These are phyloP conservation scores for Orthosia incerta DNA, from an alignment of 2,888 invertebrate species.

Conservation along the genomic window DNA sequence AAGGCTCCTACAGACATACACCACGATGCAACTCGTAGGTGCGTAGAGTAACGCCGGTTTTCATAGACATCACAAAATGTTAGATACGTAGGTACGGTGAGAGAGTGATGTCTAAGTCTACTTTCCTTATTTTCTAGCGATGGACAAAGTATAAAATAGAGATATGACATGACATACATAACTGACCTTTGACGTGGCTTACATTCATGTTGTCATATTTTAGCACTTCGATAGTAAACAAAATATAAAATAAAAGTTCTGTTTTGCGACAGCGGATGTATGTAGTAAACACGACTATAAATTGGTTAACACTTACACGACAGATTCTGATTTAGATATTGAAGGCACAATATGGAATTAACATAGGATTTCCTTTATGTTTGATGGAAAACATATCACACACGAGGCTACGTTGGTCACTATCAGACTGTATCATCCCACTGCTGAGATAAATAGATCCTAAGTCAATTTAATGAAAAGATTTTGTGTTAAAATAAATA, in stretches of 20 bases:
- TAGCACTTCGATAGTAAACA: conserved; percentile 30
- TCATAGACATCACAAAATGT: too few species aligned
- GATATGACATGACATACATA: neutral
- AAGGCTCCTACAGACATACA: too few species aligned
- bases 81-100: too few species aligned
- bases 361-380: conserved; percentile 18
- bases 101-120: too few species aligned
- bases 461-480: neutral
- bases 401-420: neutral
- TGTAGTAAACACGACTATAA: conserved; percentile 53
- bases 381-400: neutral
- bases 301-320: conserved; percentile 58
- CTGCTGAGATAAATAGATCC: neutral
- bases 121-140: too few species aligned
- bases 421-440: neutral
- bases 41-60: too few species aligned
- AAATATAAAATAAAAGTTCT: conserved; percentile 26
- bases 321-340: conserved; percentile 47
- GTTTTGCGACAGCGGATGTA: conserved; percentile 29
- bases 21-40: too few species aligned
- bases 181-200: conserved; percentile 23
- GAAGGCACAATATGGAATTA: conserved; percentile 27
- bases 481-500: neutral
- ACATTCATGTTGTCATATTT: conserved; percentile 35
- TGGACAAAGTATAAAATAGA: neutral